Base-by-base conservation (phyloP, 1,140 invertebrate genomes). In the Anadara kagoshimensis region DNA sequence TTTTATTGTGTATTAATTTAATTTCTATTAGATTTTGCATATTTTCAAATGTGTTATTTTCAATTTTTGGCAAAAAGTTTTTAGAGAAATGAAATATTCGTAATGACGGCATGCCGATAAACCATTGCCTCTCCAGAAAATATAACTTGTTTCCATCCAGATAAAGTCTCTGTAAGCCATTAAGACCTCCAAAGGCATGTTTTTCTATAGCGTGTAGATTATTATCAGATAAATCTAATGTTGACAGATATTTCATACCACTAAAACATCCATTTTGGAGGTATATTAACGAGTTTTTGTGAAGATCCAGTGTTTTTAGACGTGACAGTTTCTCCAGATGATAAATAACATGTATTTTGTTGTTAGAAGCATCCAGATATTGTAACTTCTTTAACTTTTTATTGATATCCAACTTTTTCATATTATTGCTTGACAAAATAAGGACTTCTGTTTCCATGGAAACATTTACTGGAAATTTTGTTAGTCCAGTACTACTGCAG, bases 321-420 rank as follows among this genome's bases (percentile, higher is more conserved):
- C 74, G 53, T 8, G 59, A 73, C 24, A 82, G 64, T 43, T 81
- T 81, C 54, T 79, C 77, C 67, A 86, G 72, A 47, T 67, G 70
- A 54, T 77, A 79, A 54, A 79, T 78, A 26, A 87, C 62, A 14
- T 41, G 68, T 22, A 86, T 76, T 22, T 67, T 61, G 54, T 84
- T 86, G 71, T 81, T 61, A 24, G 83, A 85, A 11, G 86, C 64
- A 71, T 88, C 84, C 24, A 87, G 74, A 56, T 76, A 67, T 56
- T 76, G 57, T 26, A 72, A 44, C 10, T 85, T 69, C 14, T 69
- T 53, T 11, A 70, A 47, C 10, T 80, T 45, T 12, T 76, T 29
- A 14, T 81, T 80, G n/a, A 86, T 62, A 45, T 69, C 57, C 0
- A 88, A 44, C 68, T 78, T 73, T 49, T 62, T 62, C 4, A 88